These are phyloP conservation scores for Dasysyrphus tricinctus DNA, from an alignment of 2,888 invertebrate genomes.

Conservation along the genomic window DNA sequence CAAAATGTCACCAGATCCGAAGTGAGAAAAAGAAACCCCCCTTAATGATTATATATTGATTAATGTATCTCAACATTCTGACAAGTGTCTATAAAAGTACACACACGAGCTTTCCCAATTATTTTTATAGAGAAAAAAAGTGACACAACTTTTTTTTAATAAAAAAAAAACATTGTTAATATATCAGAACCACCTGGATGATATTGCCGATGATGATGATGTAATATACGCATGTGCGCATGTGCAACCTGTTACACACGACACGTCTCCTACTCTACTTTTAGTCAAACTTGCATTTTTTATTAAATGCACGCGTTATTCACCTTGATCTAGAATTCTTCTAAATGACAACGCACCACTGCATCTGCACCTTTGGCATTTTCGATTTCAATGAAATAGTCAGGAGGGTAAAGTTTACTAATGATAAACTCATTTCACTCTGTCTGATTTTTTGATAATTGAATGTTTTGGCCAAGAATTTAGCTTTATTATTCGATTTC, in stretches of 20 bases:
- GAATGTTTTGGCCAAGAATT: too few species aligned
- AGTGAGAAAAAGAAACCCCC: not conserved
- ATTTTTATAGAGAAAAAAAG: conserved; percentile 12
- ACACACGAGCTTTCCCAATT: conserved; percentile 49
- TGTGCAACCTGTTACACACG: conserved; percentile 55
- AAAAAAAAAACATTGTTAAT: not conserved
- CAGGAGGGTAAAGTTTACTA: not conserved
- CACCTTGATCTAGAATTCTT: conserved; percentile 76
- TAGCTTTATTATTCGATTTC: too few species aligned
- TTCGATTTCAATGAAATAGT: conserved; percentile 45
- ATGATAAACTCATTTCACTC: not conserved
- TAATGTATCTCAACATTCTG: conserved; percentile 50
- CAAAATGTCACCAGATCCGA: conserved; percentile 13
- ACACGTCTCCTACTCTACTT: conserved; percentile 44
- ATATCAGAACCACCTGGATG: conserved; percentile 46
- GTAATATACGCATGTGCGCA: conserved; percentile 57
- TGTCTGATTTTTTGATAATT: too few species aligned
- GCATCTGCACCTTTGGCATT: conserved; percentile 49
- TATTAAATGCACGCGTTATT: conserved; percentile 67
- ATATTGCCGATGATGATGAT: conserved; percentile 52
- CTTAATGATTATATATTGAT: conserved; percentile 24
- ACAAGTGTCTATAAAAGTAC: conserved; percentile 54
- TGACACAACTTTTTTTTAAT: conserved; percentile 27
- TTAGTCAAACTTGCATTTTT: conserved; percentile 47
- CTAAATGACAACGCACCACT: conserved; percentile 63